Base-by-base conservation (phyloP, 1,140 invertebrate genomes). In the Holotrichia oblita region DNA sequence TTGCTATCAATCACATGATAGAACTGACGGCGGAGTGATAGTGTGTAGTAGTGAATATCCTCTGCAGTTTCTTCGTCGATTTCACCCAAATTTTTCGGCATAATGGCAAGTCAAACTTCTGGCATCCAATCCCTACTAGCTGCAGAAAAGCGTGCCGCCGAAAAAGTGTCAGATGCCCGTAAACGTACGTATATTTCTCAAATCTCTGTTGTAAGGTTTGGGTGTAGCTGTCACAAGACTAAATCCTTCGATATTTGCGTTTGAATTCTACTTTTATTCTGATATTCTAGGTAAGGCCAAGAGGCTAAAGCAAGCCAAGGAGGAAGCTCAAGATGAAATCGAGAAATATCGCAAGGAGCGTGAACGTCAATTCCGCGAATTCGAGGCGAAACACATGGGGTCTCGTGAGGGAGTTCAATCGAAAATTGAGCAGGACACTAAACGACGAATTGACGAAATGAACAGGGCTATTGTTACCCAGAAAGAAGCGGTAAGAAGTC, bases 81-180 rank as follows among this genome's bases (percentile, higher is more conserved):
- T 69, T 69, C 61, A 9, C 14, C 20, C 10, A 69, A 69, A 27
- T 24, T 24, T 27, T 69, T 9, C 2, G 27, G 44, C 75, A 9
- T 91, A 87, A 99, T 99, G 98, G 98, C 98, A 85, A 99, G 97
- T 89, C 98, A 99, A 90, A 99, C 97, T 82, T 97, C 98, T 87
- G 98, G 98, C 87, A 99, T 99, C 87, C 98, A 99, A 87, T 98
- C 99, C 87, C 91, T 99, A 79, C 89, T 99, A 83, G 94, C 96
- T 83, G 98, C 98, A 76, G 98, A 99, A 89, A 99, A 99, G 87
- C 93, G 96, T 82, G 98, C 98, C 42, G 98, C 98, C 24, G 98
- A 99, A 87, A 99, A 99, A 91, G 98, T 99, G 48, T 92, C 96
- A 22, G 98, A 99, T 87, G 98, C 98, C 44, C 94, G 98, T 86